Base-by-base conservation (phyloP, 1,140 invertebrate species). In the Drosophila repleta region DNA sequence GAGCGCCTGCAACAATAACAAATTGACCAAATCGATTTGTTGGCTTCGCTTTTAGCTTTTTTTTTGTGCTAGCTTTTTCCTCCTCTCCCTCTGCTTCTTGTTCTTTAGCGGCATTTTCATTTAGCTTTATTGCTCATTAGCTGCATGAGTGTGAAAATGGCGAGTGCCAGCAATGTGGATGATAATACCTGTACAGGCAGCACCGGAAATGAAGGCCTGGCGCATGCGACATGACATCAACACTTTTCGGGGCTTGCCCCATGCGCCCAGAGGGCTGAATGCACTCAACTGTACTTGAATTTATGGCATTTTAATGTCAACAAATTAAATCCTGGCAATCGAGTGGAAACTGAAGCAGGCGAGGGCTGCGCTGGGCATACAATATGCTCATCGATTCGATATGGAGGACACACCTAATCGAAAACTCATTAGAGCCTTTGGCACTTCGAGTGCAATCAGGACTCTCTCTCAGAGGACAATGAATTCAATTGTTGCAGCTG, bases 11-110 rank as follows among this genome's bases (percentile, higher is more conserved):
- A 89, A 83, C 84, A 89, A 89, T 89, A 89, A 84, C 84, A 89
- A 89, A 89, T 89, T 89, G 84, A 84, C 74, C 77, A 89, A 87
- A 89, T 89, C 84, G 84, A 89, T 89, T 89, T 84, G 76, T 87
- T 85, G 68, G 74, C 65, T 67, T 49, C 64, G 67, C 74, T 76
- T 55, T 78, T 51, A 7, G 48, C 55, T 46, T 24, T 63, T 24
- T 63, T 18, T 55, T 63, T 43, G 35, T 41, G 39, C 41, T 64
- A 15, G 43, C 35, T 52, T 68, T 61, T 74, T 18, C 21, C 46
- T 29, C 29, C 8, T 8, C 29, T 29, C 1, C 20, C 15, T 35
- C 11, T 24, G 17, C 43, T 49, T 43, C 6, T 21, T 17, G 10
- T 66, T 39, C 53, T 76, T 74, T 74, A 70, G 66, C 73, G 76